Conservation (phyloP, 1,140 invertebrate species). For the Olivierus martensii region DNA sequence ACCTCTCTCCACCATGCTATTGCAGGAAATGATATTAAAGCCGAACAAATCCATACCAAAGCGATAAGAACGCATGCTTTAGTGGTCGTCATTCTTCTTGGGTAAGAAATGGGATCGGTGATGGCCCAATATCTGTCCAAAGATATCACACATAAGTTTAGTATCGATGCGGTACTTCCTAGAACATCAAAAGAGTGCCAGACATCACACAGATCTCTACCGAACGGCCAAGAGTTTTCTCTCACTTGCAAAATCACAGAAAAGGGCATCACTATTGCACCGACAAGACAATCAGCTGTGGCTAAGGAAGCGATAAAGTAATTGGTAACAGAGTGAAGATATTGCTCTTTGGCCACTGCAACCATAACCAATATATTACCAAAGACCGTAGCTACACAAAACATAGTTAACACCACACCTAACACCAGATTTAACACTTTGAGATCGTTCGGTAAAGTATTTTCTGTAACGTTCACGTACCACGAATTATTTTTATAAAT, state of each 20-base stretch:
- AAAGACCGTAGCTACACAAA: conserved; percentile 46
- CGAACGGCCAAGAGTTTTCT: conserved; percentile 29
- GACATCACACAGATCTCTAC: conserved; percentile 70
- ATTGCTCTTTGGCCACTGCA: conserved; percentile 49
- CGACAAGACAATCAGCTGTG: conserved; percentile 58
- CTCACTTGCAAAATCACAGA: conserved; percentile 58
- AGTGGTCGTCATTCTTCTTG: conserved; percentile 71
- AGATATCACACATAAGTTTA: conserved; percentile 97
- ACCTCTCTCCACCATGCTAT: conserved; percentile 86
- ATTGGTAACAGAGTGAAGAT: conserved; percentile 57
- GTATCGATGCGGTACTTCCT: conserved; percentile 87
- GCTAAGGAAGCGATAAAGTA: conserved; percentile 63
- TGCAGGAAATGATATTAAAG: conserved; percentile 88
- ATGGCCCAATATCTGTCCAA: conserved; percentile 94
- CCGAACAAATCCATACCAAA: conserved; percentile 82
- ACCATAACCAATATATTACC: conserved; percentile 57
- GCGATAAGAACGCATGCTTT: conserved; percentile 66
- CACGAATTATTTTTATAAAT: too few species aligned
- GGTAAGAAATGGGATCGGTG: conserved; percentile 91
- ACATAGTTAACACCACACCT: conserved; percentile 34
- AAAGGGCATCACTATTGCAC: conserved; percentile 62
- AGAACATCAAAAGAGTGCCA: conserved; percentile 94
- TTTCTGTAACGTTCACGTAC: too few species aligned
- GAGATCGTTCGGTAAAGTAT: too few species aligned
- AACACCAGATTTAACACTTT: too few species aligned